Base-by-base conservation (phyloP, 2,888 invertebrate species). In the Ochlodes sylvanus region DNA sequence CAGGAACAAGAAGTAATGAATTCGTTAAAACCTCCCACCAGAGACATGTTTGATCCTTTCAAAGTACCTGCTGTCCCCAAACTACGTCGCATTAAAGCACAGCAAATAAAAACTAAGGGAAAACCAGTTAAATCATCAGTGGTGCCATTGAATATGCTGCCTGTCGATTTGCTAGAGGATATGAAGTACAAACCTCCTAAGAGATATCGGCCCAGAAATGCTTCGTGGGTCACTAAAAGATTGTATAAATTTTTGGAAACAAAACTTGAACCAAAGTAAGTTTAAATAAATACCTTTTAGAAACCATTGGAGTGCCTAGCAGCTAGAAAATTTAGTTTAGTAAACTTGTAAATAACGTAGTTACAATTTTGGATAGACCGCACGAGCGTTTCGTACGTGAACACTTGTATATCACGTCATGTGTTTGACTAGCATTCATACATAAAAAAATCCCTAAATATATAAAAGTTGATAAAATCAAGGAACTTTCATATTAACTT, bases 141-240 rank as follows among this genome's bases (percentile, higher is more conserved):
- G 0, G 71, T 80, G 38, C 73, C 77, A 0, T 41, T 82, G 0
- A 80, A 74, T 1, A 73, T 76, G 12, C 63, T 90, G 32, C 90
- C 92, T 0, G 54, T 75, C 0, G 87, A 89, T 50, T 32, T 92
- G 0, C 68, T 85, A 5, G 80, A 86, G 34, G 92, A 91, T 44
- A 73, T 91, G 79, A 88, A 85, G 47, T 92, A 91, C 54, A 92
- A 90, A 41, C 92, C 93, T 0, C 92, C 91, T 0, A 92, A 88
- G 69, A 78, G 89, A 38, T 93, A 85, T 70, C 78, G 78, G 55
- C 90, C 92, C 0, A 75, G 76, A 1, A 88, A 87, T 41, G 92
- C 90, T 0, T 77, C 89, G 0, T 93, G 93, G 93, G 84, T 85
- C 19, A 93, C 92, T 0, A 88, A 89, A 56, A 75, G 87, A 54